These are phyloP conservation scores for Leuciscus idus DNA, from an alignment of 2,113 vertebrate species.

Conservation along the genomic window DNA sequence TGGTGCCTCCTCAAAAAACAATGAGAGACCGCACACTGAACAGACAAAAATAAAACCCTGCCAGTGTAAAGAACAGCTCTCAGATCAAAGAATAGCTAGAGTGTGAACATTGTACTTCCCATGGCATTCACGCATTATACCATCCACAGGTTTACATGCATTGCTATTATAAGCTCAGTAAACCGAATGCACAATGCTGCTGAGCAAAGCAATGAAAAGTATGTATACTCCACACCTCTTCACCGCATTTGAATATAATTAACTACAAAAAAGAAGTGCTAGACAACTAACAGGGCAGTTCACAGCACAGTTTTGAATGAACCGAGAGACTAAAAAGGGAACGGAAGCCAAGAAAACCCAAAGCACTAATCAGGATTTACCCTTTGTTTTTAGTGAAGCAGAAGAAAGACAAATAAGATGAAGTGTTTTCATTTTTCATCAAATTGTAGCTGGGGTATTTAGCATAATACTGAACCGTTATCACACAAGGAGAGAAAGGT, in stretches of 20 bases:
- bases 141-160: slow-evolving; percentile 25
- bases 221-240: slow-evolving; percentile 71
- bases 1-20: background rate
- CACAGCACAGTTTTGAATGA: slow-evolving; percentile 61
- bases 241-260: slow-evolving; percentile 72
- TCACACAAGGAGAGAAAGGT: slow-evolving; percentile 48
- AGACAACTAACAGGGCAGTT: slow-evolving; percentile 66
- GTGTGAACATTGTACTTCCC: slow-evolving; percentile 36
- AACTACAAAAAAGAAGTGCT: slow-evolving; percentile 72
- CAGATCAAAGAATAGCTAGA: background rate
- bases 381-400: slow-evolving; percentile 64
- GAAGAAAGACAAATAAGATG: slow-evolving; percentile 50
- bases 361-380: slow-evolving; percentile 66
- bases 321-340: slow-evolving; percentile 55
- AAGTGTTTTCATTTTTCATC: slow-evolving; percentile 27
- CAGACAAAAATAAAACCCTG: slow-evolving; percentile 21
- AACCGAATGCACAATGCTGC: background rate
- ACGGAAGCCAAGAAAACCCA: slow-evolving; percentile 57
- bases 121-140: slow-evolving; percentile 31
- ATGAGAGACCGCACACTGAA: background rate
- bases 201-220: slow-evolving; percentile 63
- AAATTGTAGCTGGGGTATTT: slow-evolving; percentile 63
- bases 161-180: slow-evolving; percentile 3
- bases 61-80: background rate
- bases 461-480: slow-evolving; percentile 56